A percentile compares a stretch with the other conserved stretches of the same genome.
phyloP scores from a whole-genome alignment of 2,888 invertebrate genomes.

The Tanypteryx hageni region DNA sequence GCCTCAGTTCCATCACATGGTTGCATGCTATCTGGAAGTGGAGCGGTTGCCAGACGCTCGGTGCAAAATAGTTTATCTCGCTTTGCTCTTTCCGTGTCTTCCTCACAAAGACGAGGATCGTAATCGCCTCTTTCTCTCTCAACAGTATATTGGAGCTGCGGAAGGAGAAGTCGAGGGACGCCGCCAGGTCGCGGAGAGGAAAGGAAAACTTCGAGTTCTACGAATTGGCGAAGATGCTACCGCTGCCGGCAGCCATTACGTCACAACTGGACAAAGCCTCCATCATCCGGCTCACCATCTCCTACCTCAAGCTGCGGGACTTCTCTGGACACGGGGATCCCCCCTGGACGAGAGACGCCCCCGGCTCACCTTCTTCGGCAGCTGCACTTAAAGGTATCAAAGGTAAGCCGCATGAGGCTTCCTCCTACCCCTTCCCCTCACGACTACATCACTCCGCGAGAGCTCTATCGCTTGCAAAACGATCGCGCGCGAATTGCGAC shows the following conservation, averaged over 20 bases:
- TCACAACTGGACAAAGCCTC: constrained; percentile 97
- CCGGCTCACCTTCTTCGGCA: constrained; percentile 78
- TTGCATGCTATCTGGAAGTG: too few species aligned
- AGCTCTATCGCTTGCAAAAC: too few species aligned
- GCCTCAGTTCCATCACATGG: too few species aligned
- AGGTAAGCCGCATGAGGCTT: constrained; percentile 79
- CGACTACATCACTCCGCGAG: background rate
- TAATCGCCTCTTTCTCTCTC: background rate
- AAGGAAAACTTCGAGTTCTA: constrained; percentile 98
- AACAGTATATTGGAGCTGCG: constrained; percentile 93
- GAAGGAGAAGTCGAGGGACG: constrained; percentile 95
- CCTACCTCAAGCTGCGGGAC: constrained; percentile 95
- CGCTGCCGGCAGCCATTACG: constrained; percentile 92
- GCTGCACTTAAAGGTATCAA: constrained; percentile 84
- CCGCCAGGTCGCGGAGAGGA: constrained; percentile 92
- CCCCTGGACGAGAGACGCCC: constrained; percentile 92
- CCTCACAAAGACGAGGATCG: background rate
- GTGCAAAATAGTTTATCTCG: too few species aligned
- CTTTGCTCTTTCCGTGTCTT: too few species aligned
- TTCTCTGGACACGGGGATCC: constrained; percentile 98
- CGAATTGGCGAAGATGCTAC: constrained; percentile 96
- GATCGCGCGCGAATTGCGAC: too few species aligned
- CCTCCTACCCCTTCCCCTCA: background rate
- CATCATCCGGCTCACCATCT: constrained; percentile 96
- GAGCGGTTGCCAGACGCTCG: too few species aligned